Percentiles rank a stretch among this genome's conserved stretches.
Evolutionary conservation across 2,113 vertebrate genomes (phyloP).

Genomic region (Phainopepla nitens): DNA sequence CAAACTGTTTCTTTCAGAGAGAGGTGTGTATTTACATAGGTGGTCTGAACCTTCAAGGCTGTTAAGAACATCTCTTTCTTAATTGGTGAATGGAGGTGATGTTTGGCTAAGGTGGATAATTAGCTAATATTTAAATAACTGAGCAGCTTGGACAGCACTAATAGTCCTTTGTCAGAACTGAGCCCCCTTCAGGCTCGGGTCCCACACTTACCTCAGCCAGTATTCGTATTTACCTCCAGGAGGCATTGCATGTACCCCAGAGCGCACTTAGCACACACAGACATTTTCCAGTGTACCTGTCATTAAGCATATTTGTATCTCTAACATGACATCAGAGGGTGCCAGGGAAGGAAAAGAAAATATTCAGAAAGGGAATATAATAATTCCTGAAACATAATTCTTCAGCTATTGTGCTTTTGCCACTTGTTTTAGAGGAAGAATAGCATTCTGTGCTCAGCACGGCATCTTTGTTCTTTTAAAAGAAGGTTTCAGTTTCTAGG

Average conservation of each 20-base stretch:
- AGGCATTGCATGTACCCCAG: fast-evolving
- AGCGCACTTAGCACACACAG: fast-evolving
- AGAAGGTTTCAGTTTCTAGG: neutral
- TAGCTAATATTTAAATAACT: neutral
- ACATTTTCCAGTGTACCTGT: neutral
- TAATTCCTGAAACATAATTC: neutral
- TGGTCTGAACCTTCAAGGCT: neutral
- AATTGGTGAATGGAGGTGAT: neutral
- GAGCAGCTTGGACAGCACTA: neutral
- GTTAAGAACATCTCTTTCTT: neutral
- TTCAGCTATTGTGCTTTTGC: neutral
- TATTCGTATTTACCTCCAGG: neutral
- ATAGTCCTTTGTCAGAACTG: neutral
- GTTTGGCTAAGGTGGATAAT: neutral
- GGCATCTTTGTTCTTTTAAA: neutral
- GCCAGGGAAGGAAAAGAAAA: neutral
- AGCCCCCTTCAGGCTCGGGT: neutral
- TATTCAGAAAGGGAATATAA: neutral
- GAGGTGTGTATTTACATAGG: neutral
- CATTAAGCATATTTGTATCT: neutral
- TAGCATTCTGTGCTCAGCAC: neutral
- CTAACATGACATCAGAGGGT: neutral
- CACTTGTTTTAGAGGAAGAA: neutral
- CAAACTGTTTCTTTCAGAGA: neutral
- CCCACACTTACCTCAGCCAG: neutral